Base-by-base conservation (phyloP, 2,113 vertebrate species). In the Himantopus leucocephalus region DNA sequence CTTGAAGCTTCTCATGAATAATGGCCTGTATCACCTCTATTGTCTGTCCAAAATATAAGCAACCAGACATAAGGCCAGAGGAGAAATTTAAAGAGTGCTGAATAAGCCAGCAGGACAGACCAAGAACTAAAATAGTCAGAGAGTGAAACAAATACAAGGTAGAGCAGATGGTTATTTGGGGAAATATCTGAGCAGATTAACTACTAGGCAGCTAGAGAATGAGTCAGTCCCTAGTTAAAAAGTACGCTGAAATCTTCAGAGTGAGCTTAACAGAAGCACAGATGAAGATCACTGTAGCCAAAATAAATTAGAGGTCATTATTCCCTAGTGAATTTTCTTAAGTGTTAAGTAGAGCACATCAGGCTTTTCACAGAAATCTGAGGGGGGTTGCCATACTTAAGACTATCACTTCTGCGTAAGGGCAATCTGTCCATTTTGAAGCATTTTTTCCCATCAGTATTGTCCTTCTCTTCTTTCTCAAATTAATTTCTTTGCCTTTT, bases 1-100 rank as follows among this genome's bases (percentile, higher is more conserved):
- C 98, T 98, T 98, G 98, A 98, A 98, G 98, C 98, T 98, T 66
- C 96, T 98, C 98, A 97, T 98, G 98, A 98, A 98, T 98, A 98
- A 97, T 97, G 97, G 98, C 93, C 96, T 97, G 97, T 97, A 98
- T 98, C 97, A 98, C 98, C 97, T 98, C 98, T 97, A 98, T 99
- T 99, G 98, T 99, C 98, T 98, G 90, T 94, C 93, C 95, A 64
- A 96, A 97, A 98, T 98, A 98, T 97, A 98, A 98, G 97, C 98
- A 98, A 98, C 77, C 90, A 96, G 97, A 98, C 97, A 96, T 96
- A 98, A 98, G 98, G 95, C 97, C 98, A 97, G 97, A 98, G 97
- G 97, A 98, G 98, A 98, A 98, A 98, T 98, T 96, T 98, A 98
- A 98, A 99, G 98, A 98, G 98, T 98, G 84, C 90, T 97, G 98